phyloP scores from a whole-genome alignment of 2,113 vertebrate species.

The Ivindomyrus marchei region DNA sequence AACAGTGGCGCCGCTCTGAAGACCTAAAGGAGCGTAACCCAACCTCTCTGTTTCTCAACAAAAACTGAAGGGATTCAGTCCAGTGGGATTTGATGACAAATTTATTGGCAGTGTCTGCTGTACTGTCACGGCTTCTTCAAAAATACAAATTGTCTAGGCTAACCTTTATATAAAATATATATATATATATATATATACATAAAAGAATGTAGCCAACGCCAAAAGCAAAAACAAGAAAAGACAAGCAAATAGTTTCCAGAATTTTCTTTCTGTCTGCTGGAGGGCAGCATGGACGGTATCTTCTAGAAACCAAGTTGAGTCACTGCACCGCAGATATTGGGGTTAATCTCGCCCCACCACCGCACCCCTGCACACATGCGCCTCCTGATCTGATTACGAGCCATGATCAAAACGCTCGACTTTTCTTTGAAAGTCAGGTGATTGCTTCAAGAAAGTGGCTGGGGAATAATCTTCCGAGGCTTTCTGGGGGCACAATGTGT shows the following conservation, averaged over 20 bases:
- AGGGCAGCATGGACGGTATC: not conserved
- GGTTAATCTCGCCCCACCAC: not conserved
- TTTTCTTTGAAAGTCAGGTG: not conserved
- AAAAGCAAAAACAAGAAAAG: not conserved
- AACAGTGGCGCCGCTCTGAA: not conserved
- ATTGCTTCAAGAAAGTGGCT: not conserved
- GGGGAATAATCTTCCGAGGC: not conserved
- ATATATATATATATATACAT: not conserved
- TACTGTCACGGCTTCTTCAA: not conserved
- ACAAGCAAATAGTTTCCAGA: slow-evolving; percentile 10
- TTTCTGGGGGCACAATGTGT: not conserved
- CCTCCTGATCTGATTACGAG: not conserved
- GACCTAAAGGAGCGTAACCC: not conserved
- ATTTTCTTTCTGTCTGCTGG: not conserved
- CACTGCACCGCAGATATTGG: not conserved
- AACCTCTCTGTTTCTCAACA: not conserved
- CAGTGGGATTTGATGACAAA: not conserved
- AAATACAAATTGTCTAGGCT: not conserved
- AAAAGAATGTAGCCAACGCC: not conserved
- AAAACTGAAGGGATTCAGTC: not conserved
- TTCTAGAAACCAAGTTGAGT: not conserved
- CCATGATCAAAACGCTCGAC: not conserved
- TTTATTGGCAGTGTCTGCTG: not conserved
- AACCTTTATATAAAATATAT: not conserved
- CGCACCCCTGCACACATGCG: not conserved